Percentiles rank a stretch among this genome's conserved stretches.
These are phyloP conservation scores for Pyrochroa serraticornis DNA, from an alignment of 2,888 invertebrate genomes.

Conservation along the genomic window DNA sequence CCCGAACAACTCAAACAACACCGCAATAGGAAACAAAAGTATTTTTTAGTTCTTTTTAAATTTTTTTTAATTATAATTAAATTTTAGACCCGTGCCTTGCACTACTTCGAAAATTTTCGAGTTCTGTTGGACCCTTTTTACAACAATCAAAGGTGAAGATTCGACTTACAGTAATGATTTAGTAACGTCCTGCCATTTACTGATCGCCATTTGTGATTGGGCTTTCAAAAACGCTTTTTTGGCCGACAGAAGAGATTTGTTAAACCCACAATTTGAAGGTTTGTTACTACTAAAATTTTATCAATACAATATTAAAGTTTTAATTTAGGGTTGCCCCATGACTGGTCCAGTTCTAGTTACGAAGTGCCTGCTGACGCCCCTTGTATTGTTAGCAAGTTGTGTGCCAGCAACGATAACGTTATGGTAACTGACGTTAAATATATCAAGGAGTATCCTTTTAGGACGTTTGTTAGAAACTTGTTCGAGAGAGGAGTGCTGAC, in stretches of 20 bases:
- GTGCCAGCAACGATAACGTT: conserved; percentile 31
- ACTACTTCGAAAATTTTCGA: conserved; percentile 85
- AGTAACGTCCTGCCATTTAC: conserved; percentile 90
- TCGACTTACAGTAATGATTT: conserved; percentile 88
- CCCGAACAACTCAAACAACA: conserved; percentile 60
- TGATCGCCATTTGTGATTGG: conserved; percentile 90
- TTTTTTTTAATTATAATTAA: conserved; percentile 13
- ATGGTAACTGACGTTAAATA: conserved; percentile 87
- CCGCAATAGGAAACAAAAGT: conserved; percentile 69
- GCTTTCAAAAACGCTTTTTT: conserved; percentile 86
- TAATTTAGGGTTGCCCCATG: conserved; percentile 70
- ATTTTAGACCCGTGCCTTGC: conserved; percentile 73
- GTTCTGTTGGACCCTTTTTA: conserved; percentile 92
- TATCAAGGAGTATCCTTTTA: conserved; percentile 88
- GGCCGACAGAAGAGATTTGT: conserved; percentile 79
- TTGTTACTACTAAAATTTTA: conserved; percentile 38
- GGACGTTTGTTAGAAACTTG: conserved; percentile 75
- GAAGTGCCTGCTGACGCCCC: conserved; percentile 70
- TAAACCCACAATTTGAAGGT: conserved; percentile 86
- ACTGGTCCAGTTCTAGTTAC: conserved; percentile 67
- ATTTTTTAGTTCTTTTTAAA: conserved; percentile 32
- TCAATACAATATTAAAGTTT: conserved; percentile 16
- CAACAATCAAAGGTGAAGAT: conserved; percentile 87
- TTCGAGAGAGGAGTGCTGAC: conserved; percentile 77
- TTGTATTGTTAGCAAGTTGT: conserved; percentile 70